Evolutionary conservation across 2,797 vertebrate species (phyloP).

Genomic region (Gymnopithys bicolor): DNA sequence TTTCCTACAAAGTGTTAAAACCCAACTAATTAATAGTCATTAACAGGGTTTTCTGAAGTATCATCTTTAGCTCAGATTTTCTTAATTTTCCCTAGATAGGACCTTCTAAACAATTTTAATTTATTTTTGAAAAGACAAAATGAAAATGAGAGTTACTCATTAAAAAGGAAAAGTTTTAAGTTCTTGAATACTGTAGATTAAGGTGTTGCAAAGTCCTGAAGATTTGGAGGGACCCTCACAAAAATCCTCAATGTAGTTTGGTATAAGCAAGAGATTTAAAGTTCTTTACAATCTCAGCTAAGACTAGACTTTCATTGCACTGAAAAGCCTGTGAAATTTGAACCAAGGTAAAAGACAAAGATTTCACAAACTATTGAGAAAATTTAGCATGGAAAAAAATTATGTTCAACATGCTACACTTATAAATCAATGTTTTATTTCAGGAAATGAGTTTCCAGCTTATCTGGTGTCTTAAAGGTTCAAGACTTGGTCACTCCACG

Average conservation of each 20-base stretch:
- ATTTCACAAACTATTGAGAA: background rate
- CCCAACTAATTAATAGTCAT: slow-evolving; percentile 15
- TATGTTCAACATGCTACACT: background rate
- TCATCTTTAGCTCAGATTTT: slow-evolving; percentile 17
- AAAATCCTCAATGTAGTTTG: background rate
- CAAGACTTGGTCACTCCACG: background rate
- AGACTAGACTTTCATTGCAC: background rate
- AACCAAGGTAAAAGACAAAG: background rate
- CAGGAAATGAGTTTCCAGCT: background rate
- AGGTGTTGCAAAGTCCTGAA: background rate
- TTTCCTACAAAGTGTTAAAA: background rate
- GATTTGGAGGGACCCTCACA: background rate
- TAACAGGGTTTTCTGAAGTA: slow-evolving; percentile 3
- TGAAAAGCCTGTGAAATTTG: background rate
- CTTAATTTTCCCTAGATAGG: background rate
- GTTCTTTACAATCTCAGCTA: background rate
- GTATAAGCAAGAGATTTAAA: background rate
- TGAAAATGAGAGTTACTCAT: background rate
- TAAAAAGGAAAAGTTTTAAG: background rate
- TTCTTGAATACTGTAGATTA: background rate
- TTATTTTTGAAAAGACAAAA: background rate
- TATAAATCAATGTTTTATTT: background rate
- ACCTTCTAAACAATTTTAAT: slow-evolving; percentile 20
- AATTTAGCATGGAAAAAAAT: background rate
- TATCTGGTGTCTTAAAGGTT: background rate